Evolutionary conservation across 2,797 vertebrate species (phyloP).

Genomic region (Tauraco hartlaubi): DNA sequence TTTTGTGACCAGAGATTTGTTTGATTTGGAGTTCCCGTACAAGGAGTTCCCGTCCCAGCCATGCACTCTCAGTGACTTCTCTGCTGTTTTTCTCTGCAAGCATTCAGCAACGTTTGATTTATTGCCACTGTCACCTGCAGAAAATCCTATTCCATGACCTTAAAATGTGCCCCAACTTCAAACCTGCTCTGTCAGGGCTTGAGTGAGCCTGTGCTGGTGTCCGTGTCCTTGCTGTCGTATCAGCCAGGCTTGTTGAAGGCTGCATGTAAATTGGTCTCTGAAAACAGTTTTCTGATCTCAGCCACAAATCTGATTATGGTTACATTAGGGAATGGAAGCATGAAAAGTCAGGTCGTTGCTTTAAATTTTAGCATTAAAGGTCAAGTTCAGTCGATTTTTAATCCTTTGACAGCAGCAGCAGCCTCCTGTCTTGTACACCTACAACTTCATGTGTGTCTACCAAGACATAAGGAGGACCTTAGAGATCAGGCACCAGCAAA

Average conservation of each 20-base stretch:
- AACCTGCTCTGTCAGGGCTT: neutral
- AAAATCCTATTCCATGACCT: neutral
- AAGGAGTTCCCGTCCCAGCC: neutral
- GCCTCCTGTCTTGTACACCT: neutral
- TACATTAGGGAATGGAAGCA: constrained; percentile 22
- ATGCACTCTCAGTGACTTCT: neutral
- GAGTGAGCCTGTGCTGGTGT: neutral
- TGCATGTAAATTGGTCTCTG: neutral
- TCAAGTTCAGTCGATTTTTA: constrained; percentile 48
- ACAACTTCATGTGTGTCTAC: constrained; percentile 9
- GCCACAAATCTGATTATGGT: constrained; percentile 28
- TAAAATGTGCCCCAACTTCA: neutral
- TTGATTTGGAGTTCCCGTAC: neutral
- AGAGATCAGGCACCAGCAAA: neutral
- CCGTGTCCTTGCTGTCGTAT: neutral
- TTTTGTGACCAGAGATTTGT: neutral
- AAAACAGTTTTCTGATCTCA: constrained; percentile 25
- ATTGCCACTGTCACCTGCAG: neutral
- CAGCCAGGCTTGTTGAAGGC: neutral
- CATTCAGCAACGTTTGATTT: neutral
- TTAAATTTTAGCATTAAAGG: constrained; percentile 47
- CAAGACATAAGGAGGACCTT: neutral
- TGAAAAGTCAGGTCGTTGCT: neutral
- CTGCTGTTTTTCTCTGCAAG: neutral
- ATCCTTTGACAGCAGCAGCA: constrained; percentile 20